These are phyloP conservation scores for Onthophagus taurus DNA, from an alignment of 1,140 invertebrate genomes.

Conservation along the genomic window DNA sequence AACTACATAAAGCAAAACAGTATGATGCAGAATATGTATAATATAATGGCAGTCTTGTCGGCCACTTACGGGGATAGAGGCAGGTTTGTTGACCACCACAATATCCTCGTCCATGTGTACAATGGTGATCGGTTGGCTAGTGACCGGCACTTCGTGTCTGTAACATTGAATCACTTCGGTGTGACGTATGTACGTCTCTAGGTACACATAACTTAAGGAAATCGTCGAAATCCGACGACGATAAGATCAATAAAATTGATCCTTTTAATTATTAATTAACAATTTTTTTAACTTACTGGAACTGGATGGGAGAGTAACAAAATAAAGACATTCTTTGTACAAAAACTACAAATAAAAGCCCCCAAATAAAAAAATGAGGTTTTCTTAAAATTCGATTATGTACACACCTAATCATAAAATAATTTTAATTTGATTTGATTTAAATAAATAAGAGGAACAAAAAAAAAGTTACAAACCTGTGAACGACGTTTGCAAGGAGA, in stretches of 20 bases:
- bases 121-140: slow-evolving; percentile 86
- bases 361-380: background rate
- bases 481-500: slow-evolving; percentile 86
- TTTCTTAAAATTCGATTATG: background rate
- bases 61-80: slow-evolving; percentile 95
- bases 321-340: too few relatives aligned
- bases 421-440: slow-evolving; percentile 1
- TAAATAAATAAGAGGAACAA: slow-evolving; percentile 2
- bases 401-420: background rate
- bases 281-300: too few relatives aligned
- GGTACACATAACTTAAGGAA: slow-evolving; percentile 13
- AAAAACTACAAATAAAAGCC: too few relatives aligned
- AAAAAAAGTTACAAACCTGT: slow-evolving; percentile 62
- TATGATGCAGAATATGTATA: slow-evolving; percentile 18
- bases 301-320: too few relatives aligned
- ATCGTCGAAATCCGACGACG: background rate
- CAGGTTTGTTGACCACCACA: slow-evolving; percentile 98
- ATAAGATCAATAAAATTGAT: too few relatives aligned
- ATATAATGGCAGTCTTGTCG: slow-evolving; percentile 61
- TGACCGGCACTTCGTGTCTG: slow-evolving; percentile 97
- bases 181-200: slow-evolving; percentile 20
- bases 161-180: slow-evolving; percentile 39
- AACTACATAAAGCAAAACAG: slow-evolving; percentile 8
- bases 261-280: too few relatives aligned
- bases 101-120: slow-evolving; percentile 96